A percentile compares a stretch with the other conserved stretches of the same genome.
Evolutionary conservation across 2,113 vertebrate genomes (phyloP).

Genomic region (Mola mola): DNA sequence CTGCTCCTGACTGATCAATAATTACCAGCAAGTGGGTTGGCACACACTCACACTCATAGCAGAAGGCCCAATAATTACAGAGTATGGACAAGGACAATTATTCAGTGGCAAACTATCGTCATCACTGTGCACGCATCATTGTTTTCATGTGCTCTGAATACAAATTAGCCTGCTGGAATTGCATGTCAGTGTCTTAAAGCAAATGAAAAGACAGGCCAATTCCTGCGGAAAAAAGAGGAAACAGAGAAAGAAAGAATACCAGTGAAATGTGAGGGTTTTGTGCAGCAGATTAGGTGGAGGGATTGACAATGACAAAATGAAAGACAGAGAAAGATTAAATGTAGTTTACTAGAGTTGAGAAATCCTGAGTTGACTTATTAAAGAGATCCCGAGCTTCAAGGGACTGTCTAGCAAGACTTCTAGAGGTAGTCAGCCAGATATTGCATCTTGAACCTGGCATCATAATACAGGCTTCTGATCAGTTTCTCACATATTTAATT

Average conservation of each 20-base stretch:
- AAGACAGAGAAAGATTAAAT: neutral
- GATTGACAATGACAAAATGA: neutral
- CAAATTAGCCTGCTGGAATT: conserved; percentile 24
- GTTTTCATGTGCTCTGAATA: conserved; percentile 41
- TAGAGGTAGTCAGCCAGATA: no score
- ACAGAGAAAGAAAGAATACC: neutral
- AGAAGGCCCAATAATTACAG: conserved; percentile 53
- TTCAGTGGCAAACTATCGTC: conserved; percentile 26
- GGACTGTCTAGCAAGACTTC: no score
- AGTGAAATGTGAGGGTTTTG: no score
- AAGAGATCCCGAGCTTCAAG: no score
- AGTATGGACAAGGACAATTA: conserved; percentile 51
- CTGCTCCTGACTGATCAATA: conserved; percentile 46
- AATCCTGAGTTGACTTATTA: no score
- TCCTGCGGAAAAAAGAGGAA: conserved; percentile 2
- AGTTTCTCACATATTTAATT: no score
- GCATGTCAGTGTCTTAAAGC: no score
- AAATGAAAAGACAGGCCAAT: conserved; percentile 1
- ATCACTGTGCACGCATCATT: conserved; percentile 10
- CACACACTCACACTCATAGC: neutral
- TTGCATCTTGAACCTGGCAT: no score
- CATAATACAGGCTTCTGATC: no score
- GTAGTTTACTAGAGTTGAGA: no score
- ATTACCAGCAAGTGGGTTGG: conserved; percentile 45
- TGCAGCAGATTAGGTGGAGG: no score